phyloP scores from a whole-genome alignment of 2,888 invertebrate genomes.

The Plutella xylostella region DNA sequence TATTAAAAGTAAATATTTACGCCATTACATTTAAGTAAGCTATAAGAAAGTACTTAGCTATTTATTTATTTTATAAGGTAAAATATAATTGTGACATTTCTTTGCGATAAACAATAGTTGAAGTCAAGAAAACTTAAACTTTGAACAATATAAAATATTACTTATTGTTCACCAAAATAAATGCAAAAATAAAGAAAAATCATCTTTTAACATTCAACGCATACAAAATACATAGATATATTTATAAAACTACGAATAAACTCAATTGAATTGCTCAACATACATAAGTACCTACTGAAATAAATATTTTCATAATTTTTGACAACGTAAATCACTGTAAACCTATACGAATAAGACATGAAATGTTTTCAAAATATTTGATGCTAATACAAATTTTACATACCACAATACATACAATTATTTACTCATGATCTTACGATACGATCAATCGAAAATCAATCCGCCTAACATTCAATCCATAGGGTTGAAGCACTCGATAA shows the following conservation, averaged over 20 bases:
- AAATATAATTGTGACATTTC: neutral
- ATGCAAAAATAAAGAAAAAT: constrained; percentile 1
- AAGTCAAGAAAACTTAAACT: no score
- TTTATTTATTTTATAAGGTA: no score
- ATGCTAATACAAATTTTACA: no score
- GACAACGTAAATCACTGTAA: neutral
- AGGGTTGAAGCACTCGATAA: no score
- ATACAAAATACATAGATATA: neutral
- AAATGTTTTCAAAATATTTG: no score
- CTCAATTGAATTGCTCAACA: neutral
- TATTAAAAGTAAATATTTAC: neutral
- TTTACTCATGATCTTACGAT: no score
- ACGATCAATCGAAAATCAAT: neutral
- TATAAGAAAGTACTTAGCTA: neutral
- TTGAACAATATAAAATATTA: no score
- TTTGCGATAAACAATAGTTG: no score
- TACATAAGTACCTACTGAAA: neutral
- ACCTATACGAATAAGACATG: no score
- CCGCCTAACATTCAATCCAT: neutral
- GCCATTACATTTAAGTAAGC: constrained; percentile 4
- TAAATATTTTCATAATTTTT: neutral
- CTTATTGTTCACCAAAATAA: neutral
- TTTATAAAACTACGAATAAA: neutral
- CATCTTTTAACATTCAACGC: no score
- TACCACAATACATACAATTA: no score